Evolutionary conservation across 2,113 vertebrate genomes (phyloP).

Genomic region (Thalassarche chlororhynchos): DNA sequence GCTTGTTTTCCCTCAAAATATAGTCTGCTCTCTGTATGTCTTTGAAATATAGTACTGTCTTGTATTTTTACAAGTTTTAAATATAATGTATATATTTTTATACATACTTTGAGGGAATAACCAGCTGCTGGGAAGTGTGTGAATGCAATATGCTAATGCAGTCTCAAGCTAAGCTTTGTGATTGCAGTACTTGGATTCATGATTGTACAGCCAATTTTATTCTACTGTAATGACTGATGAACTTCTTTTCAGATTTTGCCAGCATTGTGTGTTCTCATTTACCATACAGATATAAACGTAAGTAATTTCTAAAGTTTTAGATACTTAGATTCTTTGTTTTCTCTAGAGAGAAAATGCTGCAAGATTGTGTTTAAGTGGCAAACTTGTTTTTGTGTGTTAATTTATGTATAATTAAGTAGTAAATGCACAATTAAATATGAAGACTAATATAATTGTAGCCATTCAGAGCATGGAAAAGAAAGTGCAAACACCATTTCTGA

Average conservation of each 20-base stretch:
- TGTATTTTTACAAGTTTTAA: not conserved
- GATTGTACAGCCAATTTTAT: not conserved
- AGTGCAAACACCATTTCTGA: not conserved
- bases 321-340: not conserved
- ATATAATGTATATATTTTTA: not conserved
- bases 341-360: not conserved
- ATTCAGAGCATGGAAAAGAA: not conserved
- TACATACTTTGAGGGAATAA: not conserved
- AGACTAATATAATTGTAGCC: not conserved
- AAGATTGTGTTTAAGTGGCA: not conserved
- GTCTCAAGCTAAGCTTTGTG: not conserved
- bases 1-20: not conserved
- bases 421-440: not conserved
- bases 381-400: not conserved
- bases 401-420: not conserved
- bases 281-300: conserved; percentile 98
- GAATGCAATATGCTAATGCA: not conserved
- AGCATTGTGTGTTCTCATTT: conserved; percentile 97
- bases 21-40: not conserved
- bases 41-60: not conserved
- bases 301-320: conserved; percentile 73
- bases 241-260: conserved; percentile 91
- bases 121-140: not conserved
- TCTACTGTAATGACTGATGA: conserved; percentile 37
- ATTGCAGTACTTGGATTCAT: not conserved